Percentiles rank a stretch among this genome's conserved stretches.
These are phyloP conservation scores for Cerastis rubricosa DNA, from an alignment of 2,888 invertebrate species.

Conservation along the genomic window DNA sequence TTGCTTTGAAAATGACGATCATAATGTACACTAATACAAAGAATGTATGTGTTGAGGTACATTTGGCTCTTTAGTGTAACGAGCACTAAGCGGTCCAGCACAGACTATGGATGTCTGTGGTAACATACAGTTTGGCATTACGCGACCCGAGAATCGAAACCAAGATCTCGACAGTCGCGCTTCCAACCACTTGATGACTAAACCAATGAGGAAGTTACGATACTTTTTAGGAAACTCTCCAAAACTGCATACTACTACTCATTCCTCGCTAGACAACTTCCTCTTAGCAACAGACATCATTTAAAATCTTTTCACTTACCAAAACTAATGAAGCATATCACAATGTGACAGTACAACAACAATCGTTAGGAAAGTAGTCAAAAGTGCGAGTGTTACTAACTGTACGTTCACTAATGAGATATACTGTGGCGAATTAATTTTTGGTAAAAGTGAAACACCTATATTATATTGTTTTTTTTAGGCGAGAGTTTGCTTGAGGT, in stretches of 20 bases:
- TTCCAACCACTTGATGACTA: too few species aligned
- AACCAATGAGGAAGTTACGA: too few species aligned
- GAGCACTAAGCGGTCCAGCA: too few species aligned
- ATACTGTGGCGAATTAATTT: conserved; percentile 39
- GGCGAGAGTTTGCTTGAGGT: background rate
- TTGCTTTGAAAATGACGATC: too few species aligned
- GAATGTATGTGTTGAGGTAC: too few species aligned
- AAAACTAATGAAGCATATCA: conserved; percentile 21
- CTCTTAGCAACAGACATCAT: background rate
- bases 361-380: conserved; percentile 50
- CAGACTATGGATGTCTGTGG: too few species aligned
- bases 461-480: background rate
- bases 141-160: too few species aligned
- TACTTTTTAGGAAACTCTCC: background rate
- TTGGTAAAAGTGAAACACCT: conserved; percentile 59
- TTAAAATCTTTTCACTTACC: conserved; percentile 18
- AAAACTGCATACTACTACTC: background rate
- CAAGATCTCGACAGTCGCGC: too few species aligned
- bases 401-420: conserved; percentile 31
- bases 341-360: conserved; percentile 12
- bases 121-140: too few species aligned
- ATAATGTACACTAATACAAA: too few species aligned
- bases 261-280: too few species aligned
- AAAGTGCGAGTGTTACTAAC: conserved; percentile 67
- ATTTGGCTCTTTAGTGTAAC: too few species aligned